A percentile compares a stretch with the other conserved stretches of the same genome.
Conservation (phyloP, 2,888 invertebrate genomes). For the Ormia ochracea region DNA sequence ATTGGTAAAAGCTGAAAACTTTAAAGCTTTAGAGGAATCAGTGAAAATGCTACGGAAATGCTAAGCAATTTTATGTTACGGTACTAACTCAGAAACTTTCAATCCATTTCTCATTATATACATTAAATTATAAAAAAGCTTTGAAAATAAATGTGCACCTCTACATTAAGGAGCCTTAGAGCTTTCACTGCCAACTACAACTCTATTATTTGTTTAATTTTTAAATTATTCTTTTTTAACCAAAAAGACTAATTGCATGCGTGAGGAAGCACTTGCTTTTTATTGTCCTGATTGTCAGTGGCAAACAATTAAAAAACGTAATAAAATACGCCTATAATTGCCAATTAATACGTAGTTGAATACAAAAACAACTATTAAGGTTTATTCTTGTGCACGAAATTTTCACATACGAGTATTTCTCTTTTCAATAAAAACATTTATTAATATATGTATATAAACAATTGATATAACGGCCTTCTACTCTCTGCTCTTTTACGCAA, state of each 20-base stretch:
- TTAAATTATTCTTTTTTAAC: background rate
- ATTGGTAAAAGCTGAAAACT: too few species aligned
- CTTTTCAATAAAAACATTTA: too few species aligned
- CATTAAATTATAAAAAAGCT: too few species aligned
- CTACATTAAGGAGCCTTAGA: background rate
- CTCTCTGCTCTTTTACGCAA: too few species aligned
- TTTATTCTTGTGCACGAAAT: slow-evolving; percentile 24
- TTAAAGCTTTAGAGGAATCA: too few species aligned
- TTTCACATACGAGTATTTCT: too few species aligned
- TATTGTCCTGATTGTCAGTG: slow-evolving; percentile 27
- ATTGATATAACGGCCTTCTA: too few species aligned
- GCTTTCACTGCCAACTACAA: background rate
- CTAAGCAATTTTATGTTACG: too few species aligned
- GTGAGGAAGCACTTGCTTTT: slow-evolving; percentile 47
- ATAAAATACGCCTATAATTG: slow-evolving; percentile 8
- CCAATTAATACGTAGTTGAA: slow-evolving; percentile 55
- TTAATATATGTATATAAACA: too few species aligned
- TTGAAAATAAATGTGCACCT: background rate
- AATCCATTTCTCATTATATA: too few species aligned
- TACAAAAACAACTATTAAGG: slow-evolving; percentile 32
- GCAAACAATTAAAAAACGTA: background rate
- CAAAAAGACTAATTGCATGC: slow-evolving; percentile 5
- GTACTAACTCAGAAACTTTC: too few species aligned
- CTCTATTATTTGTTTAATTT: background rate
- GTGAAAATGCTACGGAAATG: too few species aligned